These are phyloP conservation scores for Rhyzopertha dominica DNA, from an alignment of 1,140 invertebrate genomes.

Conservation along the genomic window DNA sequence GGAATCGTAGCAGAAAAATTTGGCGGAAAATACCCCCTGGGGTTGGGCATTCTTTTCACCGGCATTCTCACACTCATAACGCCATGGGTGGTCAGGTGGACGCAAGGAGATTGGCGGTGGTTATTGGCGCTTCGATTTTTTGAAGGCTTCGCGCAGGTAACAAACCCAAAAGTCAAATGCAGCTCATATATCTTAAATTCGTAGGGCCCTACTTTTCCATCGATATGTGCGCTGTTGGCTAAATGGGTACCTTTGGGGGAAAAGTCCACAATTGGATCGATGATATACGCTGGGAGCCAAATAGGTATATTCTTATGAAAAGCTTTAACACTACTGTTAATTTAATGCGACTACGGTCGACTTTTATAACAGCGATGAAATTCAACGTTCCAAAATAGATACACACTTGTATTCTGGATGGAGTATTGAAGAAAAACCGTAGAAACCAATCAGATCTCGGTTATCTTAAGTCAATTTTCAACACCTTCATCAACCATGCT, in stretches of 20 bases:
- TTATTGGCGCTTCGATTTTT: conserved; percentile 61
- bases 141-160: conserved; percentile 65
- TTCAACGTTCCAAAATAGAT: too few species aligned
- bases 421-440: too few species aligned
- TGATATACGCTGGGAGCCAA: conserved; percentile 68
- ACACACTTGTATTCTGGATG: too few species aligned
- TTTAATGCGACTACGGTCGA: too few species aligned
- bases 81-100: conserved; percentile 58
- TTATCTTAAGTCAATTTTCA: too few species aligned
- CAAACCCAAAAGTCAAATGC: not conserved
- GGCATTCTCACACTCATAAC: conserved; percentile 70
- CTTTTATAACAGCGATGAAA: too few species aligned
- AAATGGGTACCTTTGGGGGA: conserved; percentile 72
- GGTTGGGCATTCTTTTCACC: conserved; percentile 65
- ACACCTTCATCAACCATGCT: too few species aligned
- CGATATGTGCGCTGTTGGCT: conserved; percentile 65
- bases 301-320: conserved; percentile 41
- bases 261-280: conserved; percentile 64
- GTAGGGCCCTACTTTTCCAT: conserved; percentile 72
- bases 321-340: too few species aligned
- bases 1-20: conserved; percentile 70
- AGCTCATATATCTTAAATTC: conserved; percentile 9
- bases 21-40: conserved; percentile 71
- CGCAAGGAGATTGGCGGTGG: conserved; percentile 48
- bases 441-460: too few species aligned